A percentile compares a stretch with the other conserved stretches of the same genome.
Evolutionary conservation across 2,888 invertebrate genomes (phyloP).

Genomic region (Hedychridium roseum): DNA sequence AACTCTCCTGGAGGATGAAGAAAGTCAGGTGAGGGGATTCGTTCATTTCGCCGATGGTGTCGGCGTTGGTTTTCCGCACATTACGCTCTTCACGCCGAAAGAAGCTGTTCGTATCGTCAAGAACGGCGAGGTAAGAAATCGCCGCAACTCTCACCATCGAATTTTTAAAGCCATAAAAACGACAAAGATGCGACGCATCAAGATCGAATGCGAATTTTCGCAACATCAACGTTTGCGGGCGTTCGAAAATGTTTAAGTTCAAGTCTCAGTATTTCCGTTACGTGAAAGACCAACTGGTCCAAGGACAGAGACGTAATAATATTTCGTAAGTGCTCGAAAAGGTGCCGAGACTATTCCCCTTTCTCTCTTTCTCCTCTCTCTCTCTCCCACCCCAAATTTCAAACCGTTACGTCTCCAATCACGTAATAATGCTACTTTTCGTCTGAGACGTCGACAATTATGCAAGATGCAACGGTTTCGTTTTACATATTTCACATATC

Average conservation of each 20-base stretch:
- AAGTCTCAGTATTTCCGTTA: too few species aligned
- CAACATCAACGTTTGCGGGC: neutral
- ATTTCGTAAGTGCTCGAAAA: conserved; percentile 34
- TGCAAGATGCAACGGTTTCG: too few species aligned
- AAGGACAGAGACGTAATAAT: conserved; percentile 39
- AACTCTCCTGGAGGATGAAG: conserved; percentile 82
- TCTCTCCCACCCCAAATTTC: too few species aligned
- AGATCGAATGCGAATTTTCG: too few species aligned
- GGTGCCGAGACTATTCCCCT: conserved; percentile 11
- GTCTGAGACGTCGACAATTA: too few species aligned
- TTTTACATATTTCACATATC: too few species aligned
- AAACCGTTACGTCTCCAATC: conserved; percentile 3
- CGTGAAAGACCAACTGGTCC: conserved; percentile 8
- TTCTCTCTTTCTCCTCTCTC: conserved; percentile 7
- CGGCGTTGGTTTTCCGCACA: conserved; percentile 77
- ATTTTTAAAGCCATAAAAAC: neutral
- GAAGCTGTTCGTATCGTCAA: conserved; percentile 83
- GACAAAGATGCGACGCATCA: too few species aligned
- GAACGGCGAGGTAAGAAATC: conserved; percentile 77
- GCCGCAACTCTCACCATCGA: neutral
- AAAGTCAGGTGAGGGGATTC: conserved; percentile 79
- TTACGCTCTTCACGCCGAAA: conserved; percentile 80
- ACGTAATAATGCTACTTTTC: too few species aligned
- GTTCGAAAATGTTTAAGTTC: neutral
- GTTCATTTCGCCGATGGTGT: conserved; percentile 81